Evolutionary conservation across 2,113 vertebrate genomes (phyloP).

Genomic region (Lagopus leucura): DNA sequence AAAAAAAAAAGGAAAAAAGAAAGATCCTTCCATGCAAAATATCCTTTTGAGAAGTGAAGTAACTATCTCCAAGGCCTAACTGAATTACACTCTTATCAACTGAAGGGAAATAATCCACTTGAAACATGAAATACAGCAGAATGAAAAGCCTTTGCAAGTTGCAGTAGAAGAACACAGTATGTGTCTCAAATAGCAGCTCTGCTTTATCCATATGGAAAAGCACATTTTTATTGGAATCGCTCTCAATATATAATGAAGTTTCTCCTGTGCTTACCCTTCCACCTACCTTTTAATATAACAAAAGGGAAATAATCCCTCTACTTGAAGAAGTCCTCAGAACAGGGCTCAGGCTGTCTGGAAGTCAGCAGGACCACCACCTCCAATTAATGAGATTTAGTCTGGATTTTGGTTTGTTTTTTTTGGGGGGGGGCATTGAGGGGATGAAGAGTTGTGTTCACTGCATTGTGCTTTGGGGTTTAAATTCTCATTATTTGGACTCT

Average conservation of each 20-base stretch:
- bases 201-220: constrained; percentile 48
- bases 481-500: neutral
- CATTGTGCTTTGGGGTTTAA: neutral
- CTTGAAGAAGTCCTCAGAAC: neutral
- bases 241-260: constrained; percentile 15
- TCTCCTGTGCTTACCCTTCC: constrained; percentile 21
- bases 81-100: constrained; percentile 66
- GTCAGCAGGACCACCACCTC: neutral
- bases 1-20: neutral
- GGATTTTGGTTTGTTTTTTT: neutral
- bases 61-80: constrained; percentile 60
- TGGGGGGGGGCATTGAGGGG: too few species aligned
- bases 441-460: neutral
- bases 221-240: constrained; percentile 51
- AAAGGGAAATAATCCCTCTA: constrained; percentile 33
- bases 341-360: neutral
- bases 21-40: constrained; percentile 64
- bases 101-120: constrained; percentile 61
- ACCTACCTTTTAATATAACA: neutral
- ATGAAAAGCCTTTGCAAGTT: constrained; percentile 47
- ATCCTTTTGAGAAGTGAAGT: constrained; percentile 63
- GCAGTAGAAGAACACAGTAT: constrained; percentile 5
- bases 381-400: neutral
- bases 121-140: constrained; percentile 8
- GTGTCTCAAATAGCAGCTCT: constrained; percentile 27